These are phyloP conservation scores for Coracias cyanogaster DNA, from an alignment of 2,797 vertebrate species.

Conservation along the genomic window DNA sequence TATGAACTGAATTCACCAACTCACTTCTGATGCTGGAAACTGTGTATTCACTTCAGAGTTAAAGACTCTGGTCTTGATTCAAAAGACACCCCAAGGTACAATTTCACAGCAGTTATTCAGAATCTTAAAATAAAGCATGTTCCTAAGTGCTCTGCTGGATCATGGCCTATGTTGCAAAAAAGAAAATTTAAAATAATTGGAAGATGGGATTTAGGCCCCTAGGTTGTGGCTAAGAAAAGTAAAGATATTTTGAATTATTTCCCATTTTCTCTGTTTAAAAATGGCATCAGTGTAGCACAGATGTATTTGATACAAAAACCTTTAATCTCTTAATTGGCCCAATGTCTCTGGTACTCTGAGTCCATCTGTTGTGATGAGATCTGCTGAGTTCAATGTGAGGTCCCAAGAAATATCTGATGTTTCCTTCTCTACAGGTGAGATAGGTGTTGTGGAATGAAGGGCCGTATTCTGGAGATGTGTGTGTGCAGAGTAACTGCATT, in stretches of 20 bases:
- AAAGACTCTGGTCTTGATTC: neutral
- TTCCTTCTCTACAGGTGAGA: neutral
- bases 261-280: neutral
- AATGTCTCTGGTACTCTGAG: neutral
- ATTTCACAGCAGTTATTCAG: neutral
- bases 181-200: neutral
- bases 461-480: neutral
- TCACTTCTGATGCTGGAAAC: neutral
- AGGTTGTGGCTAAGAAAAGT: neutral
- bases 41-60: neutral
- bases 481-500: neutral
- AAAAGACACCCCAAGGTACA: neutral
- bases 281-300: neutral
- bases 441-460: neutral
- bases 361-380: neutral
- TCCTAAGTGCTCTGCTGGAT: neutral
- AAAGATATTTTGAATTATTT: neutral
- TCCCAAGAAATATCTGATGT: neutral
- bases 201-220: neutral
- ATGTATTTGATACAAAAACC: neutral
- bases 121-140: slow-evolving; percentile 21
- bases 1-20: neutral
- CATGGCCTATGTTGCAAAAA: neutral
- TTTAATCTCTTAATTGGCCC: neutral
- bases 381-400: neutral